Conservation (phyloP, 2,888 invertebrate species). For the Trissolcus brochymenae region DNA sequence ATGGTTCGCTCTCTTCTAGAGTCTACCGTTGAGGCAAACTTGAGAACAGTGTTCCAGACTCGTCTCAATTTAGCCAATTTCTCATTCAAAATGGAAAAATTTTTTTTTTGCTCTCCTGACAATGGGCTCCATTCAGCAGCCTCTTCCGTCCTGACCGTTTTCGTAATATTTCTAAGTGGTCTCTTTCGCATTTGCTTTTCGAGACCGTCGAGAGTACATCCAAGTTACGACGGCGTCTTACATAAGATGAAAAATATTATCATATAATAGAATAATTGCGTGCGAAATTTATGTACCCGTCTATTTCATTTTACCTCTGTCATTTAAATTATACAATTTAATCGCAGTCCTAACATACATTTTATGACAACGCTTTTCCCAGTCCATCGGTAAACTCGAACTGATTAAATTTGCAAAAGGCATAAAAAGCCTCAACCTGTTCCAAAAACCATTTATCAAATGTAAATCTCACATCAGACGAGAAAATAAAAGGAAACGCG, state of each 20-base stretch:
- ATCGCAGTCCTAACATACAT: background rate
- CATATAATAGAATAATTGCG: background rate
- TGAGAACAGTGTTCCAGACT: conserved; percentile 19
- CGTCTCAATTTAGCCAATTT: conserved; percentile 34
- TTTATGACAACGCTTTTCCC: too few species aligned
- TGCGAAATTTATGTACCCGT: background rate
- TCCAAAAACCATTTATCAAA: conserved; percentile 16
- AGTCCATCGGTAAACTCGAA: too few species aligned
- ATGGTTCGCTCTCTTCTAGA: conserved; percentile 42
- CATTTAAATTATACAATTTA: background rate
- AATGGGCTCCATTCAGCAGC: conserved; percentile 32
- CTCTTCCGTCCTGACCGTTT: conserved; percentile 10
- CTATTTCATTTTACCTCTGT: background rate
- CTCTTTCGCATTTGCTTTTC: background rate
- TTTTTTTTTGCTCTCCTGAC: conserved; percentile 9
- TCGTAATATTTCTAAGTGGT: conserved; percentile 32
- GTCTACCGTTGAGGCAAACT: conserved; percentile 36
- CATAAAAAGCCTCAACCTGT: background rate
- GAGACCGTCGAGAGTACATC: background rate
- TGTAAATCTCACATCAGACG: conserved; percentile 23
- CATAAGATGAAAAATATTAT: background rate
- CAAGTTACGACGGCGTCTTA: background rate
- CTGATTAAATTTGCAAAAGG: too few species aligned
- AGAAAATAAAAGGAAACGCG: conserved; percentile 17
- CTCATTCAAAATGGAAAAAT: conserved; percentile 30